These are phyloP conservation scores for Selene dorsalis DNA, from an alignment of 2,797 vertebrate genomes.

Conservation along the genomic window DNA sequence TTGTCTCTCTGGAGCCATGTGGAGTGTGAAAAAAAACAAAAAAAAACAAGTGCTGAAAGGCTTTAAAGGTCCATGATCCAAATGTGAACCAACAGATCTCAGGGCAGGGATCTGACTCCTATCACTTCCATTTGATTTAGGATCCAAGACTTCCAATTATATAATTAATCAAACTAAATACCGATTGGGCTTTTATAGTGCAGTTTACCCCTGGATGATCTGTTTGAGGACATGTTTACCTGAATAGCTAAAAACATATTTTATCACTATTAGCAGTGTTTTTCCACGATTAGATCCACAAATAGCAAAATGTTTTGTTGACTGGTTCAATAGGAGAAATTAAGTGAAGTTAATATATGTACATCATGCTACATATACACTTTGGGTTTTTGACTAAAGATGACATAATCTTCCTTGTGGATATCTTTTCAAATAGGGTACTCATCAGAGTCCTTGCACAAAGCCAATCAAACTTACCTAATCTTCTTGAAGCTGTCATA, in stretches of 20 bases:
- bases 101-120: neutral
- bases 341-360: neutral
- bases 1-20: slow-evolving; percentile 2
- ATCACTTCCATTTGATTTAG: neutral
- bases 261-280: neutral
- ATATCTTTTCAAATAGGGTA: neutral
- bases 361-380: neutral
- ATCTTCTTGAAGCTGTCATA: slow-evolving; percentile 21
- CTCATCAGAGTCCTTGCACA: slow-evolving; percentile 1
- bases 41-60: neutral
- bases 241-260: neutral
- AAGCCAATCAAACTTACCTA: slow-evolving; percentile 23
- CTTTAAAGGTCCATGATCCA: slow-evolving; percentile 3
- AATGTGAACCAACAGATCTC: neutral
- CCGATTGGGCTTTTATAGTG: neutral
- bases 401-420: neutral
- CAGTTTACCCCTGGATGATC: neutral
- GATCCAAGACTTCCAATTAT: neutral
- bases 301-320: neutral
- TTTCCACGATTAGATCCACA: neutral
- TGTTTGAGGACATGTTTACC: neutral
- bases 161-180: neutral
- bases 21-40: neutral
- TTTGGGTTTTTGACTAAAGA: neutral
- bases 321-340: neutral